Evolutionary conservation across 1,140 invertebrate species (phyloP), one percentile per base, ranked within the genome.

Genomic region (Telenomus remus): DNA sequence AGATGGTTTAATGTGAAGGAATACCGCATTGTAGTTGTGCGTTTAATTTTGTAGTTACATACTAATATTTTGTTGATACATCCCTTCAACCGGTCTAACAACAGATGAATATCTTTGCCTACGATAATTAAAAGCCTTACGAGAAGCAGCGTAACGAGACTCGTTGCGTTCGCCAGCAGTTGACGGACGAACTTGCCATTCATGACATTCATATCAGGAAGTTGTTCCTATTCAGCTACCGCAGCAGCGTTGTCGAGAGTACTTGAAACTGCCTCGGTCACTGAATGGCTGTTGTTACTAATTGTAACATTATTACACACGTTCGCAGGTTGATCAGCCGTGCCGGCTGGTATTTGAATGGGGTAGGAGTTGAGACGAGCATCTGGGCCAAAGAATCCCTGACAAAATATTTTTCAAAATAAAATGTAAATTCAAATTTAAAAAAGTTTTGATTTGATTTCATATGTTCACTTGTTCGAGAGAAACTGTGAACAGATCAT

Each of bases 41-140:
- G n/a, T n/a, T n/a, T n/a, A n/a, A n/a, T n/a, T n/a, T n/a, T n/a
- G n/a, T n/a, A n/a, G n/a, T n/a, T n/a, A n/a, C 39, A 79, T 49
- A 85, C 86, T 85, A 44, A 85, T 79, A 51, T 88, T 88, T 11
- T 92, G 91, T 46, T 91, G 91, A 79, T 95, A 95, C 75, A 96
- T 94, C 27, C 95, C 95, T 86, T 96, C 96, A 0, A 97, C 92
- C 1, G 96, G 96, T 0, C 95, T 95, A 1, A 97, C 95, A 13
- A 96, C 94, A 35, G 94, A 94, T 72, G 95, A 93, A 80, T 95
- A 96, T 1, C 94, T 93, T 85, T 97, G 94, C 89, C 95, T 91
- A 34, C 91, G 89, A 81, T 95, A 97, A 0, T 95, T 96, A 79
- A 95, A 97, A 0, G 95, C 93, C 81, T 93, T 92, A 80, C 96